Percentiles rank a stretch among this genome's conserved stretches.
Conservation (phyloP, 2,888 invertebrate species). For the Polyploca ridens region DNA sequence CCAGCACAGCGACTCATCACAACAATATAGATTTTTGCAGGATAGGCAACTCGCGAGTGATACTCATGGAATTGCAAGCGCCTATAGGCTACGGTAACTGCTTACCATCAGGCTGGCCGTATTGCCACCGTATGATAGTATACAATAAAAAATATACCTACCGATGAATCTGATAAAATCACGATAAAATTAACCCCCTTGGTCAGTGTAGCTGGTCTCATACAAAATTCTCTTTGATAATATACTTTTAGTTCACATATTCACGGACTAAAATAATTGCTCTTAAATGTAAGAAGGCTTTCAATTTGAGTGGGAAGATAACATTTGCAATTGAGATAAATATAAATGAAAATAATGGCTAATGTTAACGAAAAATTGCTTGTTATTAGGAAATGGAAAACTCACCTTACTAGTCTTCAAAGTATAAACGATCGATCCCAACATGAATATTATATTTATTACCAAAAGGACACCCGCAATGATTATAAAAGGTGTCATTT, state of each 20-base stretch:
- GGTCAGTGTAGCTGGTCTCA: too few relatives aligned
- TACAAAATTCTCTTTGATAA: too few relatives aligned
- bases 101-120: too few relatives aligned
- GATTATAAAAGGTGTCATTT: slow-evolving; percentile 43
- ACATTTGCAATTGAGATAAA: neutral
- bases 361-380: neutral
- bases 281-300: neutral
- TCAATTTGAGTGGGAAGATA: neutral
- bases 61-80: too few relatives aligned
- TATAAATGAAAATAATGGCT: neutral
- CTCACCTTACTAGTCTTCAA: slow-evolving; percentile 44
- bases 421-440: slow-evolving; percentile 46
- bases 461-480: slow-evolving; percentile 39
- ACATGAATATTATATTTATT: slow-evolving; percentile 51
- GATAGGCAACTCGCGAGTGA: too few relatives aligned
- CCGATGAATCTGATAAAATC: too few relatives aligned
- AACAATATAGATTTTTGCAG: too few relatives aligned
- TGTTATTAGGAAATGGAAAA: slow-evolving; percentile 14
- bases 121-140: too few relatives aligned
- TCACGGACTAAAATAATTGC: neutral
- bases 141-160: too few relatives aligned
- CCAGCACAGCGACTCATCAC: too few relatives aligned
- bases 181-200: too few relatives aligned
- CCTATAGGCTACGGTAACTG: too few relatives aligned
- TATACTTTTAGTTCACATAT: neutral